phyloP scores from a whole-genome alignment of 2,797 vertebrate species.

The Platalea minor region DNA sequence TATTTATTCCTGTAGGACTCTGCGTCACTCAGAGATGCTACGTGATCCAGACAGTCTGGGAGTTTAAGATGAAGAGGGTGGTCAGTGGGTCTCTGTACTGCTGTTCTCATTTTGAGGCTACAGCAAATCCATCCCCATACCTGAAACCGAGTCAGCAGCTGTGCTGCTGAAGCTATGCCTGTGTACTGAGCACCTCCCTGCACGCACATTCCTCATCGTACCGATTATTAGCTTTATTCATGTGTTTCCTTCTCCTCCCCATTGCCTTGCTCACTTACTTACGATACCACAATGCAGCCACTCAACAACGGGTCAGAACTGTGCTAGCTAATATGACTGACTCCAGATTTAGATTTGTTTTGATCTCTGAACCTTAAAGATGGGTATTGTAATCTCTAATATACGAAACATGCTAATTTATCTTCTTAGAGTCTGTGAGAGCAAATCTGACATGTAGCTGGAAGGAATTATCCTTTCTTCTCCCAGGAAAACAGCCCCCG shows the following conservation, averaged over 20 bases:
- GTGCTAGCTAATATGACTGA: neutral
- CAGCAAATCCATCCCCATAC: neutral
- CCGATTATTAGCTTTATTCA: neutral
- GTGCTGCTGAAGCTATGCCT: neutral
- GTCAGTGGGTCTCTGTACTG: neutral
- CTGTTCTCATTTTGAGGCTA: neutral
- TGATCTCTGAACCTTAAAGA: neutral
- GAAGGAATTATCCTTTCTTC: neutral
- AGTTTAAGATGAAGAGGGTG: neutral
- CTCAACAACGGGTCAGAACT: neutral
- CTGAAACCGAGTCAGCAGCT: neutral
- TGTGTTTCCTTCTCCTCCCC: neutral
- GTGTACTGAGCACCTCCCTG: neutral
- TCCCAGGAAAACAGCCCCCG: neutral
- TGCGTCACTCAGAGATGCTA: neutral
- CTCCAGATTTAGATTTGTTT: neutral
- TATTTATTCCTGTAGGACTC: neutral
- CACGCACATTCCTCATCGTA: neutral
- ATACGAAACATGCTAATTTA: neutral
- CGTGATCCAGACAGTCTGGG: neutral
- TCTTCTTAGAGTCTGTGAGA: neutral
- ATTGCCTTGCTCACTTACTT: neutral
- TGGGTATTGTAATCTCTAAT: neutral
- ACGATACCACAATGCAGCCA: accelerated
- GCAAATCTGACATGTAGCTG: neutral